These are phyloP conservation scores for Pseudopipra pipra DNA, from an alignment of 2,113 vertebrate genomes.

Conservation along the genomic window DNA sequence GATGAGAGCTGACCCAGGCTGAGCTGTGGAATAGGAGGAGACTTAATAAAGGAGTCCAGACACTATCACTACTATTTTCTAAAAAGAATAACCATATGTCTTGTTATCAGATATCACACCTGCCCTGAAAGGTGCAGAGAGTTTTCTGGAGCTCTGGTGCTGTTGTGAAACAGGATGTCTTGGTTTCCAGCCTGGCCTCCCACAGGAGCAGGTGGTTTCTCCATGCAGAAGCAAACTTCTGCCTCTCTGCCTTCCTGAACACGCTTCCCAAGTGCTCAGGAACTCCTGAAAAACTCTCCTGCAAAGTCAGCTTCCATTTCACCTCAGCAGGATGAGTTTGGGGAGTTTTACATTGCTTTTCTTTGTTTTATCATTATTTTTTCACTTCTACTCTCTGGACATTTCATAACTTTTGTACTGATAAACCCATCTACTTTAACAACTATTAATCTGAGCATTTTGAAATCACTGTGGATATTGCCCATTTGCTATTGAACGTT, in stretches of 20 bases:
- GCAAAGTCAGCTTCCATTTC: not conserved
- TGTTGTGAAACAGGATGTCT: not conserved
- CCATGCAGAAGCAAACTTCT: not conserved
- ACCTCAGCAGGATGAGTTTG: not conserved
- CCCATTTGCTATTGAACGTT: not conserved
- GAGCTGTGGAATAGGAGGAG: not conserved
- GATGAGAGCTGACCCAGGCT: not conserved
- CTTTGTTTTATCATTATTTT: not conserved
- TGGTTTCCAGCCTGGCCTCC: not conserved
- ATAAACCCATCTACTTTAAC: not conserved
- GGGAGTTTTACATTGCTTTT: not conserved
- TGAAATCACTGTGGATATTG: not conserved
- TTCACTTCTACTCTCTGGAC: not conserved
- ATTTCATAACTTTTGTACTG: not conserved
- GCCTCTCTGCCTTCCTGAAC: not conserved
- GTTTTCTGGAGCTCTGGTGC: not conserved
- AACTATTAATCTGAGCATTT: not conserved
- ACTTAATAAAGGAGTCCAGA: not conserved
- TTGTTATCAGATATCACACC: not conserved
- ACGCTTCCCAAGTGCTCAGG: not conserved
- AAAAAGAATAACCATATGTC: fast-evolving
- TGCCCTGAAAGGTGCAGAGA: not conserved
- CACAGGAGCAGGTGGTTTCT: not conserved
- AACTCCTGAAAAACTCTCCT: not conserved
- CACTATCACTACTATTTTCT: not conserved